Percentiles rank a stretch among this genome's conserved stretches.
phyloP scores from a whole-genome alignment of 2,888 invertebrate species.

The Drymonia ruficornis region DNA sequence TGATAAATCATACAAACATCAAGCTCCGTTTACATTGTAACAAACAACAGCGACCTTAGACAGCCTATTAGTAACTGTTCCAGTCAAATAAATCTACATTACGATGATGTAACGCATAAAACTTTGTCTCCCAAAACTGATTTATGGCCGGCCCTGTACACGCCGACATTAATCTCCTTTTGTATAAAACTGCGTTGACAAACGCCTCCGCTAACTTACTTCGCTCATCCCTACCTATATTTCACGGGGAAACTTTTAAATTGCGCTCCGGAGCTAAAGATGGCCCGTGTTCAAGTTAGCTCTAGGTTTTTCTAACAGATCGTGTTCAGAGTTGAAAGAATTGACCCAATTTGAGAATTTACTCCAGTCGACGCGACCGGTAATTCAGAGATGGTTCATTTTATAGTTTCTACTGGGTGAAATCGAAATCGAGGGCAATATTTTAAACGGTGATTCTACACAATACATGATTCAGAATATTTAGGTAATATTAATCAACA shows the following conservation, averaged over 20 bases:
- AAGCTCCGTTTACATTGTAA: background rate
- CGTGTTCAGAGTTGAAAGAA: background rate
- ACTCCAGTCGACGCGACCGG: background rate
- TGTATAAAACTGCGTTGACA: conserved; percentile 4
- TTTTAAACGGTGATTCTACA: too few species aligned
- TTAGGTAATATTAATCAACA: too few species aligned
- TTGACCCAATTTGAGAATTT: conserved; percentile 1
- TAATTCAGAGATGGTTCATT: too few species aligned
- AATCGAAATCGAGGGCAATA: too few species aligned
- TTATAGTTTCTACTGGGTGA: too few species aligned
- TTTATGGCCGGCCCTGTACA: conserved; percentile 2
- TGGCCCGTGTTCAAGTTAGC: background rate
- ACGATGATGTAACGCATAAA: background rate
- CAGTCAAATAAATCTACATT: conserved; percentile 5
- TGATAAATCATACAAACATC: background rate
- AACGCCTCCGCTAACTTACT: conserved; percentile 1
- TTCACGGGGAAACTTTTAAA: conserved; percentile 1
- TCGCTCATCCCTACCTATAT: conserved; percentile 1
- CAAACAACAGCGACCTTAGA: background rate
- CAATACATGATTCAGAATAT: too few species aligned
- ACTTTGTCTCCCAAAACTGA: conserved; percentile 5
- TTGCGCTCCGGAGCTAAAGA: background rate
- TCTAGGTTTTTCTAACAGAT: background rate
- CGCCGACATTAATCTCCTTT: conserved; percentile 5
- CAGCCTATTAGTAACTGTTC: conserved; percentile 3